phyloP scores from a whole-genome alignment of 2,113 vertebrate genomes.

The Daboia siamensis region DNA sequence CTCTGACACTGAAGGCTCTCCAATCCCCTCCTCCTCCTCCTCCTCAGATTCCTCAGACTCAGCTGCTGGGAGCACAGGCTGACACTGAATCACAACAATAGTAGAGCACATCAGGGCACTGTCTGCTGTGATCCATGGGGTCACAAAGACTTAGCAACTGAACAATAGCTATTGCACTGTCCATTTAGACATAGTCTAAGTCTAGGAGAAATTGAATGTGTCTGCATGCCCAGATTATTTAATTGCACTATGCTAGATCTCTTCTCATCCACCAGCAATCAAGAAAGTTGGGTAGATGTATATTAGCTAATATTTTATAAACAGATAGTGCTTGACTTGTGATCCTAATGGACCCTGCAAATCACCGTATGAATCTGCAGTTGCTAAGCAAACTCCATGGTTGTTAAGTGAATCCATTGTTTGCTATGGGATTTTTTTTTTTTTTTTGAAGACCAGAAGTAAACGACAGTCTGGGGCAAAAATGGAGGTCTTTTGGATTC shows the following conservation, averaged over 20 bases:
- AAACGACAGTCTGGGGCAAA: background rate
- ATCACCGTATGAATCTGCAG: background rate
- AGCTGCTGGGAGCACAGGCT: too few species aligned
- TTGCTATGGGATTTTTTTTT: background rate
- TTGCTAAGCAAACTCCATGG: background rate
- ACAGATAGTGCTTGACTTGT: background rate
- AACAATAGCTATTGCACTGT: slow-evolving; percentile 27
- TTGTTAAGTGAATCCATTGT: background rate
- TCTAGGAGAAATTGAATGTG: background rate
- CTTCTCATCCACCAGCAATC: background rate
- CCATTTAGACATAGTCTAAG: background rate
- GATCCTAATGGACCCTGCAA: background rate
- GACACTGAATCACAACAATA: background rate
- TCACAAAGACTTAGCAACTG: background rate
- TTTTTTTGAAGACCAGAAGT: background rate
- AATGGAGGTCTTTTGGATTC: background rate
- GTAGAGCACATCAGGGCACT: background rate
- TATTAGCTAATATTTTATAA: background rate
- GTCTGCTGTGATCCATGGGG: background rate
- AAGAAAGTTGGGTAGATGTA: background rate
- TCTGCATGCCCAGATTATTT: background rate
- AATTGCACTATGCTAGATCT: background rate
- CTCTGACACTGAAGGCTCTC: too few species aligned
- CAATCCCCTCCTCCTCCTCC: too few species aligned
- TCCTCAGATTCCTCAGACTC: too few species aligned